phyloP scores from a whole-genome alignment of 2,797 vertebrate species.

The Crax fasciolata region DNA sequence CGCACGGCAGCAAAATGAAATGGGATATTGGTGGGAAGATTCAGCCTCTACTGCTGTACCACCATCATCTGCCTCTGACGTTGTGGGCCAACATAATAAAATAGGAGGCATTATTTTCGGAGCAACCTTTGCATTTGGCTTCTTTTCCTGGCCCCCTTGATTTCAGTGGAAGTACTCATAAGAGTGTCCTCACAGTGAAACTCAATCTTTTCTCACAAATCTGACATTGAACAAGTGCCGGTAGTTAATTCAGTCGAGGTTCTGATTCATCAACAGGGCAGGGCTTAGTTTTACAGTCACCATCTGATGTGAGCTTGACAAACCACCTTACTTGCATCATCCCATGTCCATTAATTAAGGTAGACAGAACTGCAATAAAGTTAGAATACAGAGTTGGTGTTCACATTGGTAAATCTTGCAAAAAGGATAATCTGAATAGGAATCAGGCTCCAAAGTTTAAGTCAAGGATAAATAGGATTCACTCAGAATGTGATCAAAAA shows the following conservation, averaged over 20 bases:
- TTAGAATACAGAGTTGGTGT: neutral
- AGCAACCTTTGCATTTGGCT: neutral
- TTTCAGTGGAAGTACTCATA: neutral
- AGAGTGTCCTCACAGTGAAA: neutral
- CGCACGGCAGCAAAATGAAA: no score
- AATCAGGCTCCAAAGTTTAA: neutral
- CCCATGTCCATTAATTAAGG: neutral
- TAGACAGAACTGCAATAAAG: neutral
- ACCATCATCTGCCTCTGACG: no score
- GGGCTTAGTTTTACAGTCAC: neutral
- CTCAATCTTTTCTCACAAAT: neutral
- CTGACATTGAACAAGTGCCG: neutral
- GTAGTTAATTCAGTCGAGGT: neutral
- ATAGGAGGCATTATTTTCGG: no score
- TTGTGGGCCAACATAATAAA: no score
- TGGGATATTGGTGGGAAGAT: no score
- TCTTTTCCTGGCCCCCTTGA: neutral
- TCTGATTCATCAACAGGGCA: neutral
- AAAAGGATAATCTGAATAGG: neutral
- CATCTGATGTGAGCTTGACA: neutral
- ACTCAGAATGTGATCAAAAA: neutral
- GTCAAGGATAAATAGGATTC: neutral
- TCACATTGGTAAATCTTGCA: neutral
- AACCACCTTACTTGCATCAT: neutral
- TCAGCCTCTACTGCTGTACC: no score